Base-by-base conservation (phyloP, 2,888 invertebrate genomes). In the Tridacna crocea region DNA sequence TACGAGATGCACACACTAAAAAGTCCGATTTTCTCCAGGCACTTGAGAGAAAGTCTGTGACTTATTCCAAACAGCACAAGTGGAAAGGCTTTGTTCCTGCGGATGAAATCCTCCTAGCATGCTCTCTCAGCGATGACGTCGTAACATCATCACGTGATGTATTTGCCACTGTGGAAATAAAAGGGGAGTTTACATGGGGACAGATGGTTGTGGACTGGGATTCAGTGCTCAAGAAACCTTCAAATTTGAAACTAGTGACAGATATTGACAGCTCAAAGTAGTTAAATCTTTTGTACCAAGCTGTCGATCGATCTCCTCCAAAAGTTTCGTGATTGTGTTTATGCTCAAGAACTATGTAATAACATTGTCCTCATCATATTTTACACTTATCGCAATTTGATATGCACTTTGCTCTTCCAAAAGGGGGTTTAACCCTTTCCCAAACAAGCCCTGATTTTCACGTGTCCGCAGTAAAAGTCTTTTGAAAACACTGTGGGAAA, bases 201-300 rank as follows among this genome's bases (percentile, higher is more conserved):
- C 87, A 88, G 61, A 86, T 89, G 88, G 88, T 89, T 24, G 84
- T 89, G 4, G 88, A 88, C 77, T 88, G 88, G 88, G 68, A 75
- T 19, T 77, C 73, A 17, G 15, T 66, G 0, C 68, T 84, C 11
- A 79, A 80, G 36, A 87, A 82, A 66, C 24, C 77, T 11, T 74
- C 76, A 13, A 88, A 88, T 75, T 75, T 89, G 36, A 87, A 24
- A 58, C 63, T 88, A n/a, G 75, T 89, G 6, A 89, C 88, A 1
- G 83, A 88, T 72, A 60, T 84, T 11, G 74, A 86, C 63, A 66
- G 77, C 19, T n/a, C 73, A 8, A 75, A 58, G n/a, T 79, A 81
- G 51, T n/a, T 61, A 3, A 65, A 70, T 6, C 75, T 87, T 26
- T 22, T 87, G 19, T 75, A 60, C n/a, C 66, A 76, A 61, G 77